Conservation (phyloP, 2,888 invertebrate species). For the Ceriagrion tenellum region DNA sequence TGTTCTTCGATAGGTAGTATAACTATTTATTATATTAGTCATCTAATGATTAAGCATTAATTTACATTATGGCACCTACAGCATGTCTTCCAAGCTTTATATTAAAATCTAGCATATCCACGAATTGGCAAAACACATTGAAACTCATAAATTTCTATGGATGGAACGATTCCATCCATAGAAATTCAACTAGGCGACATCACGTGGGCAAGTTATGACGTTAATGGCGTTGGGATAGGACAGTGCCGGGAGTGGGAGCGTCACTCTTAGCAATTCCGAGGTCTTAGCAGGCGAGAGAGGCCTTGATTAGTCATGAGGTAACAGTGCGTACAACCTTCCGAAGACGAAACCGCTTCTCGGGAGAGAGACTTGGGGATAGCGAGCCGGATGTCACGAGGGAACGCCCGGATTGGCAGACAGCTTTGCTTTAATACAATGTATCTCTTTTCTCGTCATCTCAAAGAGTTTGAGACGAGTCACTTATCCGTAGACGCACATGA, state of each 20-base stretch:
- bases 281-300: background rate
- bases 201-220: constrained; percentile 33
- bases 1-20: no score
- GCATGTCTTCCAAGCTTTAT: no score
- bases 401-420: background rate
- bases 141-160: background rate
- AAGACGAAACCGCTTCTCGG: background rate
- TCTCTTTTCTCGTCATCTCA: no score
- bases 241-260: background rate
- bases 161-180: background rate
- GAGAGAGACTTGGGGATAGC: background rate
- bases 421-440: background rate
- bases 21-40: no score
- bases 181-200: background rate
- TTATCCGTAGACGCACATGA: no score
- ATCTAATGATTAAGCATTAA: no score
- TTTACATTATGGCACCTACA: no score
- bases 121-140: no score
- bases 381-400: constrained; percentile 44
- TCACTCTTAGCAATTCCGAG: constrained; percentile 24
- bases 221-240: constrained; percentile 44
- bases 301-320: constrained; percentile 48
- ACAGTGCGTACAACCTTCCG: constrained; percentile 22
- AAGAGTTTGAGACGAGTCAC: no score
- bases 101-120: no score